Evolutionary conservation across 2,797 vertebrate genomes (phyloP).

Genomic region (Etheostoma perlongum): DNA sequence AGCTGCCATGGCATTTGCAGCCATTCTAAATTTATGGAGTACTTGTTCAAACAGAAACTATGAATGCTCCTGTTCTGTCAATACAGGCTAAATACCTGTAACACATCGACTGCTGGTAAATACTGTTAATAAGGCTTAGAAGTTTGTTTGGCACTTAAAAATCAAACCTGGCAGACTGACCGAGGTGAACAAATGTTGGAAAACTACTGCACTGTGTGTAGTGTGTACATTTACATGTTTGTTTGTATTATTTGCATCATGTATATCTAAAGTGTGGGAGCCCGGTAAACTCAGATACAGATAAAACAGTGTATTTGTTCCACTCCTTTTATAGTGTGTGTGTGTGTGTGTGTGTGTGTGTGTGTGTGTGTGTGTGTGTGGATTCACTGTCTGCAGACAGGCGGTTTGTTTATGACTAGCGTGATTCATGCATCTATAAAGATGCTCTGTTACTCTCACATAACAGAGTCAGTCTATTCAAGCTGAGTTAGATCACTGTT

Average conservation of each 20-base stretch:
- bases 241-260: conserved; percentile 5
- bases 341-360: conserved; percentile 19
- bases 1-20: no score
- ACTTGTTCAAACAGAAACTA: background rate
- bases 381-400: conserved; percentile 29
- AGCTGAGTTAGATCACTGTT: background rate
- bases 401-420: conserved; percentile 59
- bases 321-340: conserved; percentile 57
- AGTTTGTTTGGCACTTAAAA: background rate
- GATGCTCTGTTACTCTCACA: conserved; percentile 62
- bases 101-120: no score
- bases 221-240: background rate
- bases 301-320: conserved; percentile 56
- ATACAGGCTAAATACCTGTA: background rate
- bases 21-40: background rate
- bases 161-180: no score
- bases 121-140: no score
- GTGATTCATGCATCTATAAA: conserved; percentile 62
- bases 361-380: conserved; percentile 18
- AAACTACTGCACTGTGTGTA: background rate
- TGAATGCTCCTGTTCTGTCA: background rate
- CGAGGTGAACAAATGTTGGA: background rate
- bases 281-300: conserved; percentile 10
- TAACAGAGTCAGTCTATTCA: conserved; percentile 8
- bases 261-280: conserved; percentile 19